Conservation (phyloP, 2,113 vertebrate genomes). For the Eira barbara region DNA sequence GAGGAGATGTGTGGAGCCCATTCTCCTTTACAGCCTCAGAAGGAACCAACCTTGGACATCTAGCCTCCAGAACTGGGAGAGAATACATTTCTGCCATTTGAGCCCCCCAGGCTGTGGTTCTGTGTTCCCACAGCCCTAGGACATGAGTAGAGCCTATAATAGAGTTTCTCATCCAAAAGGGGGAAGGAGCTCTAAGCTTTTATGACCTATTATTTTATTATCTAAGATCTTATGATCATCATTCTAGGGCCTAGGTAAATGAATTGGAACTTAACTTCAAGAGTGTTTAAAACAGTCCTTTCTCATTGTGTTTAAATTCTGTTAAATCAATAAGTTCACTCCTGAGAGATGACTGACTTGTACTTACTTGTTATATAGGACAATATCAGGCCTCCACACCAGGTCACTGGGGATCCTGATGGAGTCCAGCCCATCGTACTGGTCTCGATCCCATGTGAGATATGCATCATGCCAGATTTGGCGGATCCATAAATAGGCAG, state of each 20-base stretch:
- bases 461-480: constrained; percentile 95
- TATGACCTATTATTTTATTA: neutral
- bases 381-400: constrained; percentile 98
- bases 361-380: constrained; percentile 97
- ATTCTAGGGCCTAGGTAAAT: neutral
- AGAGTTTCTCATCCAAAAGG: neutral
- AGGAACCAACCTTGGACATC: neutral
- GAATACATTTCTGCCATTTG: neutral
- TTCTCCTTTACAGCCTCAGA: neutral
- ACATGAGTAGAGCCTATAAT: neutral
- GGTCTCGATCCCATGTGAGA: constrained; percentile 94
- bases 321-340: neutral
- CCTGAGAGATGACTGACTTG: neutral
- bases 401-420: constrained; percentile 95
- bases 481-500: constrained; percentile 96
- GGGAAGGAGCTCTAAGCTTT: neutral
- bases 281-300: neutral
- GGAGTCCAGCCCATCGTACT: constrained; percentile 95
- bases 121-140: neutral
- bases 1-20: neutral
- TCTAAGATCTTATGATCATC: neutral
- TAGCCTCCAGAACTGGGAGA: neutral
- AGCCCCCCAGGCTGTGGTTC: neutral
- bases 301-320: neutral
- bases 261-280: neutral